phyloP scores from a whole-genome alignment of 2,888 invertebrate genomes.

The Drosophila merina region DNA sequence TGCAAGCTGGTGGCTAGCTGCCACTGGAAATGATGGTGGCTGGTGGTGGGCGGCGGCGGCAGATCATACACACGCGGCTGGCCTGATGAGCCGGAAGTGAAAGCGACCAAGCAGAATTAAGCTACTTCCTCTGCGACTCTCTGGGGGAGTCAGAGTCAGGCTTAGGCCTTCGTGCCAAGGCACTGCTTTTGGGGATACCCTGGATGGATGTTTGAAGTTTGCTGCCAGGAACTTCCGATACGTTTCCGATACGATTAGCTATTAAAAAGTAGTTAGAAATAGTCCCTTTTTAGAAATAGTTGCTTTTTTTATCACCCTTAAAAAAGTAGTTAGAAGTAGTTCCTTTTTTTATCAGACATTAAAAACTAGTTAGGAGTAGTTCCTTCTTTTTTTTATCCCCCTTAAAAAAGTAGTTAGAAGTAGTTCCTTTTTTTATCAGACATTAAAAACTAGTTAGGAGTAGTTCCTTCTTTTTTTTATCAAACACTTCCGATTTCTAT shows the following conservation, averaged over 20 bases:
- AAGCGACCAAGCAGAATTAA: slow-evolving; percentile 67
- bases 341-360: not conserved
- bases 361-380: not conserved
- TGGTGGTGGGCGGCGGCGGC: slow-evolving; percentile 16
- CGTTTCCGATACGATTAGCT: not conserved
- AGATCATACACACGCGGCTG: slow-evolving; percentile 52
- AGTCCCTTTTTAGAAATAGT: too few relatives aligned
- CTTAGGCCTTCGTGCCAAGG: slow-evolving; percentile 23
- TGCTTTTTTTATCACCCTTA: too few relatives aligned
- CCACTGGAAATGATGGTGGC: not conserved
- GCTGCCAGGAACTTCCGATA: not conserved
- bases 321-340: too few relatives aligned
- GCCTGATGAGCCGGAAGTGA: slow-evolving; percentile 76
- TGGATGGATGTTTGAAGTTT: not conserved
- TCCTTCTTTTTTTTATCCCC: too few relatives aligned
- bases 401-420: too few relatives aligned
- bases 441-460: not conserved
- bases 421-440: not conserved
- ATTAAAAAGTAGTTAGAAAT: not conserved
- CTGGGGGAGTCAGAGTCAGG: too few relatives aligned
- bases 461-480: too few relatives aligned
- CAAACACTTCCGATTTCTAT: too few relatives aligned
- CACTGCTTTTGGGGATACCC: slow-evolving; percentile 6
- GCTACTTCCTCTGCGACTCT: slow-evolving; percentile 52
- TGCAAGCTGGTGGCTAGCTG: slow-evolving; percentile 5